Conservation (phyloP, 2,888 invertebrate species). For the Leucoma salicis region DNA sequence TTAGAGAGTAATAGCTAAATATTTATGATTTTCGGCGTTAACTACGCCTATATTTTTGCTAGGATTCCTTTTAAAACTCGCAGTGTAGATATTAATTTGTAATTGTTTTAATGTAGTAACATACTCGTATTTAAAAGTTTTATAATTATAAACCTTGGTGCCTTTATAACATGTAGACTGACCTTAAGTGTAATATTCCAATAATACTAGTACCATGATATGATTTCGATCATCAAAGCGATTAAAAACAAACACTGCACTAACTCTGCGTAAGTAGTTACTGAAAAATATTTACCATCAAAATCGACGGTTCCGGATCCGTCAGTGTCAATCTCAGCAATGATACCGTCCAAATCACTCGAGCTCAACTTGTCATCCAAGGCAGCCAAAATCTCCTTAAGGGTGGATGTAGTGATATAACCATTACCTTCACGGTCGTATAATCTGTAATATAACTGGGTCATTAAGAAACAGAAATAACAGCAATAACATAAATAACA, state of each 20-base stretch:
- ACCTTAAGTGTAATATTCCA: conserved; percentile 28
- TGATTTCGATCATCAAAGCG: conserved; percentile 12
- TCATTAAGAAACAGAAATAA: neutral
- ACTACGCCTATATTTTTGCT: no score
- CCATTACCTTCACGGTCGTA: conserved; percentile 98
- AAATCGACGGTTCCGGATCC: conserved; percentile 99
- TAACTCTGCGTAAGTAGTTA: neutral
- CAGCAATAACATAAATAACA: neutral
- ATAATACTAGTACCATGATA: conserved; percentile 16
- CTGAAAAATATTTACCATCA: conserved; percentile 87
- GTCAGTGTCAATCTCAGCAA: conserved; percentile 98
- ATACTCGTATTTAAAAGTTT: no score
- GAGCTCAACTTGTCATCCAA: conserved; percentile 96
- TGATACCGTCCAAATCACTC: conserved; percentile 97
- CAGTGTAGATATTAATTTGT: no score
- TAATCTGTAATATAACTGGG: conserved; percentile 76
- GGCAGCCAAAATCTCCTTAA: conserved; percentile 96
- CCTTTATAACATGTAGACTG: conserved; percentile 28
- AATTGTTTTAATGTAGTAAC: no score
- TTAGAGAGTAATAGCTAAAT: no score
- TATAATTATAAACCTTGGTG: no score
- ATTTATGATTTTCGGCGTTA: no score
- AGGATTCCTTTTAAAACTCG: no score
- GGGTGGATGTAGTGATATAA: conserved; percentile 94
- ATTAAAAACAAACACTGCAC: conserved; percentile 9